phyloP scores from a whole-genome alignment of 2,113 vertebrate genomes.

The Taxidea taxus region DNA sequence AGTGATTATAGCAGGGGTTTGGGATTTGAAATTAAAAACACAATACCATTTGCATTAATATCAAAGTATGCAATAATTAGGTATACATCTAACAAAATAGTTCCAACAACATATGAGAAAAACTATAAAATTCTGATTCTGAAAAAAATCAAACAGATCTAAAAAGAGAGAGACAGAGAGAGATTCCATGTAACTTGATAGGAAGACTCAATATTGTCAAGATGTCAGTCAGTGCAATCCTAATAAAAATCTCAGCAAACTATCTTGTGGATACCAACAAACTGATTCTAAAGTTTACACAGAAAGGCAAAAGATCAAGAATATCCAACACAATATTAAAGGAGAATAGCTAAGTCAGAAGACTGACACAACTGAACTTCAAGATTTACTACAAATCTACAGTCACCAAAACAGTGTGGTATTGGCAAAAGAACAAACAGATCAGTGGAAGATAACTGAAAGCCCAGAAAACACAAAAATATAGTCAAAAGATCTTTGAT shows the following conservation, averaged over 20 bases:
- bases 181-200: not conserved
- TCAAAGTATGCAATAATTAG: not conserved
- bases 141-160: not conserved
- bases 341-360: not conserved
- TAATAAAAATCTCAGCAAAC: not conserved
- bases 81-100: not conserved
- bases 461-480: not conserved
- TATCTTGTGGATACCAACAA: not conserved
- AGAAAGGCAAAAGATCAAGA: not conserved
- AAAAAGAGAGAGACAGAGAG: not conserved
- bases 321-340: not conserved
- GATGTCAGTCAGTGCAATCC: not conserved
- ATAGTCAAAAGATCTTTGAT: not conserved
- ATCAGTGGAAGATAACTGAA: not conserved
- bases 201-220: not conserved
- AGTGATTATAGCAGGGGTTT: not conserved
- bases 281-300: not conserved
- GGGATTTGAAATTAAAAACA: constrained; percentile 14
- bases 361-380: not conserved
- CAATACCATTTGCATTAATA: not conserved
- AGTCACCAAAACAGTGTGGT: not conserved
- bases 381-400: not conserved
- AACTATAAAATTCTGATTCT: not conserved
- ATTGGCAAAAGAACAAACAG: not conserved
- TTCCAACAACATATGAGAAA: not conserved